These are phyloP conservation scores for Ellobius talpinus DNA, from an alignment of 2,113 vertebrate species.

Conservation along the genomic window DNA sequence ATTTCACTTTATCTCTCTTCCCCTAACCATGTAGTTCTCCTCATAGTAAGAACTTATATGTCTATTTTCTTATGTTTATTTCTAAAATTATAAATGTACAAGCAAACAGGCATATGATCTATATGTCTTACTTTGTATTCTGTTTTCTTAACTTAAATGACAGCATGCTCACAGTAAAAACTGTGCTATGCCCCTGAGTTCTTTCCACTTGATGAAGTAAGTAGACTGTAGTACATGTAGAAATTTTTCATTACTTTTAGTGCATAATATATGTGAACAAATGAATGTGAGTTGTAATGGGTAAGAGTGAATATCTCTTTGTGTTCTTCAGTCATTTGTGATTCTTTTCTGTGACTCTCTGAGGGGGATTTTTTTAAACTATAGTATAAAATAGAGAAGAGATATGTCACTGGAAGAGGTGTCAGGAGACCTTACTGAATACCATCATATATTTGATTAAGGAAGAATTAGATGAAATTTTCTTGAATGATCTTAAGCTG, in stretches of 20 bases:
- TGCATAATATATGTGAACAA: background rate
- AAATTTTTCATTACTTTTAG: background rate
- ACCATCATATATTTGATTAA: background rate
- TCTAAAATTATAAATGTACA: background rate
- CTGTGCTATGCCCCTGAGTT: background rate
- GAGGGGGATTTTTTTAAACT: background rate
- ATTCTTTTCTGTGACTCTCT: background rate
- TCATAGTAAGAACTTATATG: background rate
- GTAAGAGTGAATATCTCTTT: background rate
- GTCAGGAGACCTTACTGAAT: background rate
- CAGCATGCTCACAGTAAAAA: background rate
- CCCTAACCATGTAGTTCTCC: background rate
- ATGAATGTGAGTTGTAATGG: background rate
- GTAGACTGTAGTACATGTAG: background rate
- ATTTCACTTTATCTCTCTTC: background rate
- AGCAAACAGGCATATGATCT: background rate
- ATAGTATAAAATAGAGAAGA: background rate
- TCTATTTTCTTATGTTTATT: background rate
- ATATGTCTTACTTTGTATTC: background rate
- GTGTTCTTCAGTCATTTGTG: background rate
- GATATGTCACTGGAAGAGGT: background rate
- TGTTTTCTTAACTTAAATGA: background rate
- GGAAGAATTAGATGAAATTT: background rate
- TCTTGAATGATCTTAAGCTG: background rate
- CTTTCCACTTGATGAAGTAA: background rate